Conservation (phyloP, 2,888 invertebrate species). For the Caenorhabditis sp. region DNA sequence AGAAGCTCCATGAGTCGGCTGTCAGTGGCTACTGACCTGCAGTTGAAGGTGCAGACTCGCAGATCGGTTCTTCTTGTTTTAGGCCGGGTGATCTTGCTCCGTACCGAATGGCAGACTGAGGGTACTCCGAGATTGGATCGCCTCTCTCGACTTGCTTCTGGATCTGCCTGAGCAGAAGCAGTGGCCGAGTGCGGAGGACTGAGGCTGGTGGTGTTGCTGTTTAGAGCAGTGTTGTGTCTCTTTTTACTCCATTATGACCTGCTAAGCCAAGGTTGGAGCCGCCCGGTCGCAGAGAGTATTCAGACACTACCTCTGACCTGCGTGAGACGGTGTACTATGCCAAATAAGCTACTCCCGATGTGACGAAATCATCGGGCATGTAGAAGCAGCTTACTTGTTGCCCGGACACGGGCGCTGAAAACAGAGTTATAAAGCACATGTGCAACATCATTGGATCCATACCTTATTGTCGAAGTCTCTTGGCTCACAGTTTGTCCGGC, state of each 20-base stretch:
- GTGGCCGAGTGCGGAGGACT: slow-evolving; percentile 13
- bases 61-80: too few species aligned
- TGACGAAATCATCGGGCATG: too few species aligned
- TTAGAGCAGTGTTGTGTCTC: neutral
- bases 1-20: neutral
- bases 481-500: too few species aligned
- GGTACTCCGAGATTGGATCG: slow-evolving; percentile 9
- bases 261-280: neutral
- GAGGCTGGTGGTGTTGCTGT: neutral
- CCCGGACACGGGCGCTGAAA: too few species aligned
- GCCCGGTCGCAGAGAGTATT: slow-evolving; percentile 15
- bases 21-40: neutral
- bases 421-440: too few species aligned
- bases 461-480: too few species aligned
- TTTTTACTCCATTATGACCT: neutral
- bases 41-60: neutral
- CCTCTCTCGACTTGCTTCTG: neutral
- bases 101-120: neutral
- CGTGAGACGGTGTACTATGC: too few species aligned
- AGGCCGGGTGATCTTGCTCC: neutral
- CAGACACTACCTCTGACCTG: slow-evolving; percentile 9
- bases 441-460: too few species aligned
- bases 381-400: too few species aligned
- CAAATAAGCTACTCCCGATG: too few species aligned
- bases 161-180: neutral